Conservation (phyloP, 2,113 vertebrate genomes). For the Panurus biarmicus region DNA sequence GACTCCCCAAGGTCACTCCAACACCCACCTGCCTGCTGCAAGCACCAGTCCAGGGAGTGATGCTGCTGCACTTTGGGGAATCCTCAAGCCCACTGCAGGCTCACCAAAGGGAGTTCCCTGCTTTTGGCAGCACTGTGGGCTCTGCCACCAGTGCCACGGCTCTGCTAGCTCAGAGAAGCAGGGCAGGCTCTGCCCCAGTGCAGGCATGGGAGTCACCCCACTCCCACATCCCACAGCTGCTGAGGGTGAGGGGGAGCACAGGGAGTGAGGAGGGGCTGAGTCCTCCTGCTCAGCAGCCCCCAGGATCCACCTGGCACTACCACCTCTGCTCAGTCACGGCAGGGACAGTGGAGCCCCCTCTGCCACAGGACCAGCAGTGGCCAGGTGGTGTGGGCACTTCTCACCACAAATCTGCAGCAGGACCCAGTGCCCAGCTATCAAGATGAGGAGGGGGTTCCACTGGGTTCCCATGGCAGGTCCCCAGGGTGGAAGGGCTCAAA, state of each 20-base stretch:
- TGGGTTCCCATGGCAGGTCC: rapidly evolving
- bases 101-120: rapidly evolving
- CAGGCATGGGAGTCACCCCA: rapidly evolving
- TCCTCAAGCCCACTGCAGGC: not conserved
- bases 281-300: not conserved
- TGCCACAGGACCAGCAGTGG: rapidly evolving
- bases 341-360: not conserved
- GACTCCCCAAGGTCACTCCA: constrained; percentile 37
- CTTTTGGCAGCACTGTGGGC: not conserved
- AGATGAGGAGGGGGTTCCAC: not conserved
- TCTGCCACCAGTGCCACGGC: rapidly evolving
- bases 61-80: not conserved
- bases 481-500: not conserved
- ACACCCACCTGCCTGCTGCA: not conserved
- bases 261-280: not conserved
- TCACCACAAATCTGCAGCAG: not conserved
- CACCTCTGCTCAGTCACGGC: not conserved
- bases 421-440: rapidly evolving
- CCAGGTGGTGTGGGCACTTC: rapidly evolving
- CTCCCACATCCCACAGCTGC: not conserved
- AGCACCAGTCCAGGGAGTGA: not conserved
- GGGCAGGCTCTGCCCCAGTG: not conserved
- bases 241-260: not conserved
- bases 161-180: not conserved
- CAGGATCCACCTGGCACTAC: rapidly evolving